Percentiles rank a stretch among this genome's conserved stretches.
Evolutionary conservation across 2,888 invertebrate genomes (phyloP).

Genomic region (Drosophila kanekoi): DNA sequence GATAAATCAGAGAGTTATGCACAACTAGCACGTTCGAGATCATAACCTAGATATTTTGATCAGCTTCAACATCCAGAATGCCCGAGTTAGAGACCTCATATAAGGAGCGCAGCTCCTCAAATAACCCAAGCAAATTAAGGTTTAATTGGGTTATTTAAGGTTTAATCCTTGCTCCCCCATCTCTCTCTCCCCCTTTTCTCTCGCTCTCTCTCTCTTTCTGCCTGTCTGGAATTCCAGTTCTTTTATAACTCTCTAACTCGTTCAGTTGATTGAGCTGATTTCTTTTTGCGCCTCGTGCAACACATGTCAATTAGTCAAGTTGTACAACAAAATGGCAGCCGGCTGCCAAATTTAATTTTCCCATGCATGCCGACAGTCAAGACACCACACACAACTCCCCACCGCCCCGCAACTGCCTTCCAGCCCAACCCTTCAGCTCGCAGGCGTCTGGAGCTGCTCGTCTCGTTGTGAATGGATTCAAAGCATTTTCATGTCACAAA

Average conservation of each 20-base stretch:
- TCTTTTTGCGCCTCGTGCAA: slow-evolving; percentile 53
- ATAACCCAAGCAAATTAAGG: too few species aligned
- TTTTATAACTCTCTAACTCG: neutral
- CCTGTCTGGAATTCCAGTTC: too few species aligned
- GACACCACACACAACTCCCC: neutral
- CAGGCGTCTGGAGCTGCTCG: slow-evolving; percentile 41
- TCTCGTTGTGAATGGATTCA: slow-evolving; percentile 77
- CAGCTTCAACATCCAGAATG: too few species aligned
- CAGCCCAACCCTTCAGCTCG: neutral
- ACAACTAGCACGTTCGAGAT: too few species aligned
- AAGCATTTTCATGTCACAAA: slow-evolving; percentile 77
- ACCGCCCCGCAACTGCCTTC: neutral
- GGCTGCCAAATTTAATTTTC: slow-evolving; percentile 79
- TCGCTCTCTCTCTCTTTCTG: too few species aligned
- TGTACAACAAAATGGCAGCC: slow-evolving; percentile 63
- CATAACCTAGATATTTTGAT: too few species aligned
- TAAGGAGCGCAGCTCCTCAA: too few species aligned
- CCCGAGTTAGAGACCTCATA: too few species aligned
- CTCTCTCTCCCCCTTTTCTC: too few species aligned
- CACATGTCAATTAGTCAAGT: slow-evolving; percentile 75
- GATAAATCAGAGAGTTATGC: too few species aligned
- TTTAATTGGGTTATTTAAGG: too few species aligned
- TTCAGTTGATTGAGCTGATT: slow-evolving; percentile 34
- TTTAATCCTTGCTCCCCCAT: too few species aligned
- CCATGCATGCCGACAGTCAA: slow-evolving; percentile 18